A percentile compares a stretch with the other conserved stretches of the same genome.
These are phyloP conservation scores for Malacoraja senta DNA, from an alignment of 2,797 vertebrate genomes.

Conservation along the genomic window DNA sequence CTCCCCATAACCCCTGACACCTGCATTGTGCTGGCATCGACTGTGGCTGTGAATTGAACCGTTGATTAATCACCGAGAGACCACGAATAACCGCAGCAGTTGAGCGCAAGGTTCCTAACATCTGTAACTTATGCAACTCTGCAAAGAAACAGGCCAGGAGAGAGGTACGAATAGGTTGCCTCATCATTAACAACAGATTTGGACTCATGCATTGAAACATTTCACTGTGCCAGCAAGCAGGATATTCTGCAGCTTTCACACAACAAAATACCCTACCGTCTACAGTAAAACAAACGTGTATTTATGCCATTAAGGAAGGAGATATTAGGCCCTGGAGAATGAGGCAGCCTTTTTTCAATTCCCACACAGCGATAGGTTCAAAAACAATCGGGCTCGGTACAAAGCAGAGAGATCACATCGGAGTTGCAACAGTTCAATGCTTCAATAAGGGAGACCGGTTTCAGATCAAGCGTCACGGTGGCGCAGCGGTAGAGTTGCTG, in stretches of 20 bases:
- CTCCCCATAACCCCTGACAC: background rate
- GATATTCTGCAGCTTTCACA: background rate
- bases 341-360: background rate
- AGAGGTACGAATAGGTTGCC: background rate
- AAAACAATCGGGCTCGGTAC: background rate
- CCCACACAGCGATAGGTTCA: background rate
- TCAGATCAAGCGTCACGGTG: background rate
- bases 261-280: background rate
- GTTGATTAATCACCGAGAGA: too few relatives aligned
- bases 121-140: background rate
- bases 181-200: conserved; percentile 1
- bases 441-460: background rate
- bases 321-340: background rate
- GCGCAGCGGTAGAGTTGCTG: too few relatives aligned
- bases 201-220: background rate
- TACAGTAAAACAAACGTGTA: background rate
- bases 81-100: background rate
- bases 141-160: background rate
- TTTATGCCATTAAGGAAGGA: background rate
- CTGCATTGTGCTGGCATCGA: background rate
- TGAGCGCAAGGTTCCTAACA: background rate
- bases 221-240: background rate
- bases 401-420: background rate
- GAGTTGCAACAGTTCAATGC: background rate
- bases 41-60: background rate